Percentiles rank a stretch among this genome's conserved stretches.
Evolutionary conservation across 1,140 invertebrate species (phyloP).

Genomic region (Chironomus striatipennis): DNA sequence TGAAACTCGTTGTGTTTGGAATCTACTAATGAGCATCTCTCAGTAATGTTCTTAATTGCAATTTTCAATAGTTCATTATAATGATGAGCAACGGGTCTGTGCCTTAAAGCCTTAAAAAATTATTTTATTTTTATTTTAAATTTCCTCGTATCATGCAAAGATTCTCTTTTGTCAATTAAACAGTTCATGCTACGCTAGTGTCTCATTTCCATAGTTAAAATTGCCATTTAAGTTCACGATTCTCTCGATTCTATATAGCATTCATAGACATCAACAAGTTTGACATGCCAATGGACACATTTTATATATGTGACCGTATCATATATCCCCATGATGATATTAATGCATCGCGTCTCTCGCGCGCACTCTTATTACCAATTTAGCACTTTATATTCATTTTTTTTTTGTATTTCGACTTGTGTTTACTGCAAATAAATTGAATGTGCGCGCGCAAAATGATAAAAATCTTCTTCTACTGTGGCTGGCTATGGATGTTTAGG

Average conservation of each 20-base stretch:
- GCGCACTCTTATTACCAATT: not conserved
- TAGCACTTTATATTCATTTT: not conserved
- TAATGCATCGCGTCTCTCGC: too few species aligned
- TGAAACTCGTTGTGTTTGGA: not conserved
- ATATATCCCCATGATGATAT: not conserved
- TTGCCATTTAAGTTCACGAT: conserved; percentile 7
- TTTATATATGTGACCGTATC: conserved; percentile 6
- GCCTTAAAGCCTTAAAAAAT: too few species aligned
- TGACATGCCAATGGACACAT: not conserved
- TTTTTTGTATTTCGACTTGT: too few species aligned
- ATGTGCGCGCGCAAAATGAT: not conserved
- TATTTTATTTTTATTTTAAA: too few species aligned
- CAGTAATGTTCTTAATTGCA: too few species aligned
- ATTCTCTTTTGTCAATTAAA: too few species aligned
- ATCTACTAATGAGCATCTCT: too few species aligned
- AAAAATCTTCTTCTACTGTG: not conserved
- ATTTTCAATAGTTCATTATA: too few species aligned
- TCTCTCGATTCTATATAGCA: conserved; percentile 7
- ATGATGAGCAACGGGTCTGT: too few species aligned
- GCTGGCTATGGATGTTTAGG: too few species aligned
- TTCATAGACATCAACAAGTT: not conserved
- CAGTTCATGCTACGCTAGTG: not conserved
- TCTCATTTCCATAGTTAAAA: not conserved
- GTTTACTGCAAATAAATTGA: not conserved
- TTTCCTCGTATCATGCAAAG: too few species aligned